A percentile compares a stretch with the other conserved stretches of the same genome.
Conservation (phyloP, 2,797 vertebrate genomes). For the Schizopygopsis pylzovi region DNA sequence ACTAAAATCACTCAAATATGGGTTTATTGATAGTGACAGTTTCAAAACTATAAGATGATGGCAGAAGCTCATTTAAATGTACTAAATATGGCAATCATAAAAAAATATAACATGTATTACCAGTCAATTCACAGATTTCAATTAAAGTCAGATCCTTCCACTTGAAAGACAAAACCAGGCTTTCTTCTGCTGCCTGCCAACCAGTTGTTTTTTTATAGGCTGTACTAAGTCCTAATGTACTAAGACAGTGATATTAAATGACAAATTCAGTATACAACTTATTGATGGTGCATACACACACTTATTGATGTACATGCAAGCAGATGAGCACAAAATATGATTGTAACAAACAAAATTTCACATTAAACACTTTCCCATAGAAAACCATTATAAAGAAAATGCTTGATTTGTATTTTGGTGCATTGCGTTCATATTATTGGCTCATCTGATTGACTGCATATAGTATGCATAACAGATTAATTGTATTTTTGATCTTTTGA, state of each 20-base stretch:
- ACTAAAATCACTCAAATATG: slow-evolving; percentile 17
- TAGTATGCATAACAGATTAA: background rate
- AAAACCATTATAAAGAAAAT: background rate
- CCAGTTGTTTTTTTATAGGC: background rate
- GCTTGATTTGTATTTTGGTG: background rate
- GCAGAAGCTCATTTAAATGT: background rate
- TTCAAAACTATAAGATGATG: background rate
- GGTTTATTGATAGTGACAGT: slow-evolving; percentile 16
- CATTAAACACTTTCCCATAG: background rate
- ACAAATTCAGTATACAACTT: background rate
- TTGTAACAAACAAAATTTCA: background rate
- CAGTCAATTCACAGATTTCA: background rate
- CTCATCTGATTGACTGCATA: background rate
- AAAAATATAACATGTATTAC: background rate
- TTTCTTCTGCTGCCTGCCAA: background rate
- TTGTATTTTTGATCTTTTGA: background rate
- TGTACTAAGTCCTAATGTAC: background rate
- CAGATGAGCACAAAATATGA: background rate
- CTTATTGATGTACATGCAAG: background rate
- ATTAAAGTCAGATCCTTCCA: background rate
- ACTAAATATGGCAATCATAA: background rate
- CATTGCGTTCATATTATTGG: background rate
- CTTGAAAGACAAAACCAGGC: background rate
- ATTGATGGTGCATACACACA: background rate
- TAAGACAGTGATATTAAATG: background rate